Percentiles rank a stretch among this genome's conserved stretches.
These are phyloP conservation scores for Gallinago nigripennis DNA, from an alignment of 2,797 vertebrate genomes.

Conservation along the genomic window DNA sequence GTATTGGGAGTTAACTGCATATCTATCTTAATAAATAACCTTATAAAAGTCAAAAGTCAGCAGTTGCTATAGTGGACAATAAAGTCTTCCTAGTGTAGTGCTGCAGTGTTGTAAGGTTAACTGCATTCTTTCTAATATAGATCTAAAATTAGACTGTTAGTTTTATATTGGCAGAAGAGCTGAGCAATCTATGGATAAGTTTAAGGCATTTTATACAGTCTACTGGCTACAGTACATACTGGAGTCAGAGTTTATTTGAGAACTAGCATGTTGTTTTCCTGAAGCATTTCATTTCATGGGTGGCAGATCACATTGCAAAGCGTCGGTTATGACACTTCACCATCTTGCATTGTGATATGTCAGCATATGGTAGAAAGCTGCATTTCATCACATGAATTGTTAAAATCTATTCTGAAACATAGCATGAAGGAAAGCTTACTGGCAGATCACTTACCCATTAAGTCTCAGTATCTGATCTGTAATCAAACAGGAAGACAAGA, in stretches of 20 bases:
- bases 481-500: constrained; percentile 1
- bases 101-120: constrained; percentile 4
- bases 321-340: background rate
- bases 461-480: background rate
- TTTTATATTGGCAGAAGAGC: background rate
- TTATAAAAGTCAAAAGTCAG: constrained; percentile 18
- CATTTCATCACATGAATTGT: background rate
- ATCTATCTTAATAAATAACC: constrained; percentile 7
- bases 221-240: background rate
- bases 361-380: constrained; percentile 21
- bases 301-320: background rate
- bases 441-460: constrained; percentile 11
- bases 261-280: constrained; percentile 33
- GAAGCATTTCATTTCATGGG: constrained; percentile 31
- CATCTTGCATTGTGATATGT: constrained; percentile 34
- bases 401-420: background rate
- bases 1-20: background rate
- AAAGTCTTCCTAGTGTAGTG: background rate
- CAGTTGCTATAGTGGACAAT: constrained; percentile 1
- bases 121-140: background rate
- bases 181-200: background rate
- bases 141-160: background rate
- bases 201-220: constrained; percentile 4
- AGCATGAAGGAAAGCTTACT: background rate
- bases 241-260: constrained; percentile 3